These are phyloP conservation scores for Sycophila texana DNA, from an alignment of 2,888 invertebrate species.

Conservation along the genomic window DNA sequence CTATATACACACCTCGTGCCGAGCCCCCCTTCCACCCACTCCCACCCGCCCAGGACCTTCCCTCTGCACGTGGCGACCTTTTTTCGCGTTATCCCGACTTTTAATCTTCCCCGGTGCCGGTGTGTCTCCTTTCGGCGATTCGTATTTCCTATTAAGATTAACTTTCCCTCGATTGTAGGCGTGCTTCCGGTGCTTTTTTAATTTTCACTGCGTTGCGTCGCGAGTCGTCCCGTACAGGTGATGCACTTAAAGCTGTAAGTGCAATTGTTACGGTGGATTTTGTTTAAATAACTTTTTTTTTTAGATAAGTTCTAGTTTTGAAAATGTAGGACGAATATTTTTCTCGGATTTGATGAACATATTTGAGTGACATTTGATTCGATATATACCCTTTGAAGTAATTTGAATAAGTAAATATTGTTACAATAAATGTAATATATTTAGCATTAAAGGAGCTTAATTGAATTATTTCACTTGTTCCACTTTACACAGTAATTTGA, in stretches of 20 bases:
- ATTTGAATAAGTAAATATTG: no score
- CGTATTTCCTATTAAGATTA: constrained; percentile 38
- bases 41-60: constrained; percentile 33
- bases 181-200: constrained; percentile 18
- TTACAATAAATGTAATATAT: no score
- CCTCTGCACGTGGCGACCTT: constrained; percentile 20
- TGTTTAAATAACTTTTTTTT: neutral
- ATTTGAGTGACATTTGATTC: no score
- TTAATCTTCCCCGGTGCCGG: constrained; percentile 37
- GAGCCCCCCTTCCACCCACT: neutral
- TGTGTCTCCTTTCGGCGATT: constrained; percentile 46
- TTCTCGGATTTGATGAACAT: no score
- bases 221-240: no score
- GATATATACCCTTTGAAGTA: no score
- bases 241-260: no score
- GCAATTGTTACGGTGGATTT: neutral
- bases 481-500: no score
- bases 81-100: constrained; percentile 34
- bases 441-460: no score
- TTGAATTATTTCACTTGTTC: no score
- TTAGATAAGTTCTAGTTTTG: neutral
- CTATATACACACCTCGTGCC: no score
- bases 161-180: constrained; percentile 28
- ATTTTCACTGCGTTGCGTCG: constrained; percentile 17
- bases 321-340: no score